Base-by-base conservation (phyloP, 2,888 invertebrate genomes). In the Anodontia alba region DNA sequence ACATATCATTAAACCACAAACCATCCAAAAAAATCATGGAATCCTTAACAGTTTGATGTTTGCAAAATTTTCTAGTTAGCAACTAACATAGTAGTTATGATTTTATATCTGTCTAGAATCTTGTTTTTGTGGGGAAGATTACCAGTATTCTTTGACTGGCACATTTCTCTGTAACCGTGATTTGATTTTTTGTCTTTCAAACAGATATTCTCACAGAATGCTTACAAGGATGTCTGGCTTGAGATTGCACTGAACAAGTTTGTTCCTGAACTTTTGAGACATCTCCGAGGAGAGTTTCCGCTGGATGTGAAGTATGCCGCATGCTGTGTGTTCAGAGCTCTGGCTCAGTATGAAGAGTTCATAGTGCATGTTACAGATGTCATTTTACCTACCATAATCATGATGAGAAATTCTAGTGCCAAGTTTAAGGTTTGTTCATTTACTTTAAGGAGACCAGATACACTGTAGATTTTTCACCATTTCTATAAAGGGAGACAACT, bases 221-320 rank as follows among this genome's bases (percentile, higher is more conserved):
- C 78, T 26, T 76, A 74, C 43, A 83, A 78, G 43, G 73, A 79
- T 0, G 57, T 29, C 0, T 89, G 89, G 89, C n/a, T 82, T 33
- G 89, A 88, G 29, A 15, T 72, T 17, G 79, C 78, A 0, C 38
- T 78, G 5, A 57, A 54, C 20, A 76, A 68, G 43, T 76, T 88
- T 42, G 49, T 81, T 12, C 89, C 87, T 8, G 76, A 77, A 33
- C 66, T 86, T n/a, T 62, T 89, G 69, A 80, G 79, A 0, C 70
- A 78, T 72, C 74, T 87, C 3, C 75, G 80, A 31, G 89, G 87
- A n/a, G 76, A 76, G 70, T 33, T 57, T 26, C 78, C 86, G 0
- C 74, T 88, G 66, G 88, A 89, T 26, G 84, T 86, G 67, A 90
- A 90, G 73, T 90, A 90, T 72, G 82, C 86, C n/a, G 87, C 87